Conservation (phyloP, 2,888 invertebrate species). For the Priocnemis perturbator region DNA sequence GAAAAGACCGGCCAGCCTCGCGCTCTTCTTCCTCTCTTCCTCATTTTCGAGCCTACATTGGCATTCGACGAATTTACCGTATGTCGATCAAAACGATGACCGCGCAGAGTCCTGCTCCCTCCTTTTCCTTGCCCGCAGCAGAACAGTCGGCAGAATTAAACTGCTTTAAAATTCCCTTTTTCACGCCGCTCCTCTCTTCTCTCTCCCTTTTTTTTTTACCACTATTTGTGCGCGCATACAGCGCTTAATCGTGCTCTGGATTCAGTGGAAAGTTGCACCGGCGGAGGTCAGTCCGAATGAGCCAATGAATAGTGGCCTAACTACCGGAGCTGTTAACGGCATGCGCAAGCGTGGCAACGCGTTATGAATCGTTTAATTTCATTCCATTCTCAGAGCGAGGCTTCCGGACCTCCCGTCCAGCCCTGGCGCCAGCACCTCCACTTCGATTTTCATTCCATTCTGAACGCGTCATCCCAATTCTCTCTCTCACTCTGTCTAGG, state of each 20-base stretch:
- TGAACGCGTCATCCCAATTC: constrained; percentile 10
- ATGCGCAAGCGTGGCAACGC: constrained; percentile 48
- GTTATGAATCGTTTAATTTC: constrained; percentile 65
- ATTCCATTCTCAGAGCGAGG: constrained; percentile 42
- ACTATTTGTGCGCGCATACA: background rate
- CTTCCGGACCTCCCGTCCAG: too few relatives aligned
- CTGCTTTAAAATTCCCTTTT: background rate
- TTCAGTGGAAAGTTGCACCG: constrained; percentile 38
- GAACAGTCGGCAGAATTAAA: too few relatives aligned
- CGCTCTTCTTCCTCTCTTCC: background rate
- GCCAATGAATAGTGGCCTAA: constrained; percentile 63
- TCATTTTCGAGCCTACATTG: background rate
- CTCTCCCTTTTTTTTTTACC: background rate
- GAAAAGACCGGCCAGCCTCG: constrained; percentile 1
- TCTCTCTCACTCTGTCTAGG: too few relatives aligned
- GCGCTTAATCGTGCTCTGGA: constrained; percentile 36
- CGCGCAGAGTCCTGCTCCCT: too few relatives aligned
- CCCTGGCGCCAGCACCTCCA: constrained; percentile 8
- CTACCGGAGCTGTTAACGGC: constrained; percentile 58
- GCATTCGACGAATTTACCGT: background rate
- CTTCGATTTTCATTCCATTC: constrained; percentile 35
- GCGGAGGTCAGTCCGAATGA: constrained; percentile 32
- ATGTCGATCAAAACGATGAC: too few relatives aligned
- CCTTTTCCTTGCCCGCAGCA: too few relatives aligned
- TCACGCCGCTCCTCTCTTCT: background rate